These are phyloP conservation scores for Lasioglossum lativentre DNA, from an alignment of 2,888 invertebrate genomes.

Conservation along the genomic window DNA sequence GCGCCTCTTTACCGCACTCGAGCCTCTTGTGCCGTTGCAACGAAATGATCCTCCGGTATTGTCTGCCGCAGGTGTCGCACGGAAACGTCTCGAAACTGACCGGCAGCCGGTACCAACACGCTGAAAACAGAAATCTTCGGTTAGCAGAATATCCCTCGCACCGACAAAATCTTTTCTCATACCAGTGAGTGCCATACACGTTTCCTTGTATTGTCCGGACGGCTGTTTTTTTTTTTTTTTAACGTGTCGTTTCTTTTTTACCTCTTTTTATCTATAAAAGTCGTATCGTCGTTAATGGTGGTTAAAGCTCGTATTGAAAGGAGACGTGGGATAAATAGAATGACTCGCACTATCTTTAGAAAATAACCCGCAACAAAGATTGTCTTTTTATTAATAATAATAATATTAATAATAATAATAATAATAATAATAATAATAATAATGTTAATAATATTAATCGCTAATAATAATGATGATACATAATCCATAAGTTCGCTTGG, in stretches of 20 bases:
- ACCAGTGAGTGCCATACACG: neutral
- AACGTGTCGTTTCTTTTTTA: neutral
- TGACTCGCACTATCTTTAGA: slow-evolving; percentile 58
- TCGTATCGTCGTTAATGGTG: neutral
- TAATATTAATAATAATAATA: slow-evolving; percentile 73
- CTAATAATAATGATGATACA: slow-evolving; percentile 65
- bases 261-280: neutral
- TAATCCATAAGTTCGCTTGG: slow-evolving; percentile 63
- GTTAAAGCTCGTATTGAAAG: neutral
- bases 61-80: slow-evolving; percentile 80
- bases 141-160: slow-evolving; percentile 35
- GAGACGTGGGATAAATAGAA: slow-evolving; percentile 43
- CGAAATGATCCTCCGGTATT: slow-evolving; percentile 79
- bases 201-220: slow-evolving; percentile 14
- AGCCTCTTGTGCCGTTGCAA: slow-evolving; percentile 84
- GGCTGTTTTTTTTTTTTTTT: neutral
- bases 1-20: slow-evolving; percentile 85
- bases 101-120: slow-evolving; percentile 66
- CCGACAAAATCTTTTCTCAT: neutral
- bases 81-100: slow-evolving; percentile 72
- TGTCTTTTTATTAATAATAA: slow-evolving; percentile 77
- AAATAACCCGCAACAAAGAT: slow-evolving; percentile 81
- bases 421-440: slow-evolving; percentile 73
- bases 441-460: slow-evolving; percentile 69
- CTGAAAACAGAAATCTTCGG: slow-evolving; percentile 75